These are phyloP conservation scores for Lytechinus pictus DNA, from an alignment of 35 echinoderm and acorn worm species.

Conservation along the genomic window DNA sequence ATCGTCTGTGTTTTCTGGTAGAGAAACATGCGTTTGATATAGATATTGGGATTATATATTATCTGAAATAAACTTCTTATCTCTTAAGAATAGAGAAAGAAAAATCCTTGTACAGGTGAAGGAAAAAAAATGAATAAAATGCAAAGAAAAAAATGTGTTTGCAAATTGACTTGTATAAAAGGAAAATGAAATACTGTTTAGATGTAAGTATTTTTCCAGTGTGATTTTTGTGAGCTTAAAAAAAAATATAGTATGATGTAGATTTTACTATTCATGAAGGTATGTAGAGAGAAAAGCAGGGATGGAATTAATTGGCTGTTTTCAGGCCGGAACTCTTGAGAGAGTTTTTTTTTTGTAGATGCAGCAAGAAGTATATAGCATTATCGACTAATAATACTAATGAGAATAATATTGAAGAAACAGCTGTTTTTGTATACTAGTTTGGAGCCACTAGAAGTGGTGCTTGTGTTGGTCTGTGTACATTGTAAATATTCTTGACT, in stretches of 20 bases:
- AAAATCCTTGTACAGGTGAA: neutral
- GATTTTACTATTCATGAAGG: neutral
- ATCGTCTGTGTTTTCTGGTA: neutral
- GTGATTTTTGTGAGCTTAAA: conserved; percentile 48
- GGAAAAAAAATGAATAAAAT: neutral
- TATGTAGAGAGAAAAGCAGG: neutral
- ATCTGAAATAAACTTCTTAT: conserved; percentile 46
- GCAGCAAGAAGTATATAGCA: neutral
- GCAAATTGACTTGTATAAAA: conserved; percentile 40
- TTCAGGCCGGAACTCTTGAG: neutral
- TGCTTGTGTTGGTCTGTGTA: conserved; percentile 41
- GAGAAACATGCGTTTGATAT: neutral
- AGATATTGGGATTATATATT: neutral
- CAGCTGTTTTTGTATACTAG: conserved; percentile 58
- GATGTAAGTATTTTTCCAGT: conserved; percentile 53
- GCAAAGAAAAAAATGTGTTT: neutral
- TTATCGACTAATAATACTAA: conserved; percentile 33
- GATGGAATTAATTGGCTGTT: neutral
- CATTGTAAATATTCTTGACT: conserved; percentile 41
- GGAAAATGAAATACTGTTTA: neutral
- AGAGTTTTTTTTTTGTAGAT: neutral
- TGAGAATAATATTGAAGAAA: conserved; percentile 7
- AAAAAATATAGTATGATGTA: conserved; percentile 13
- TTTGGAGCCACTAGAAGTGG: conserved; percentile 47
- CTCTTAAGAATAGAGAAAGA: conserved; percentile 27